Percentiles rank a stretch among this genome's conserved stretches.
Conservation (phyloP, 2,797 vertebrate species). For the Myripristis jacobus region DNA sequence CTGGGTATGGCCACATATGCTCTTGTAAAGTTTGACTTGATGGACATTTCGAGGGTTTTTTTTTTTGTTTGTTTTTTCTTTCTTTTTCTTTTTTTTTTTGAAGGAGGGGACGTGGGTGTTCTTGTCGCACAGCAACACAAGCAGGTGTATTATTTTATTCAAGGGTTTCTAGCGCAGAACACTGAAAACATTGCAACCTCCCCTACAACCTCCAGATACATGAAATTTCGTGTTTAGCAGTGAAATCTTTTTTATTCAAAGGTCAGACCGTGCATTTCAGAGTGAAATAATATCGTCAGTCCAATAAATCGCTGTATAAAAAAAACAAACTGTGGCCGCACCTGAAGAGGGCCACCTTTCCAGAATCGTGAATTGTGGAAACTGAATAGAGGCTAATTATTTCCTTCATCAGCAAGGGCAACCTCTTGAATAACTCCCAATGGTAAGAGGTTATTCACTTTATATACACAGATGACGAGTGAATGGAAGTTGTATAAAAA, state of each 20-base stretch:
- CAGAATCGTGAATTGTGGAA: neutral
- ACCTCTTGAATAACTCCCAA: constrained; percentile 36
- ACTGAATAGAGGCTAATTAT: neutral
- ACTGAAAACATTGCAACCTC: too few species aligned
- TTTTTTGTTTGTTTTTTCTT: too few species aligned
- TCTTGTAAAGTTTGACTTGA: constrained; percentile 18
- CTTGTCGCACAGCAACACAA: constrained; percentile 1
- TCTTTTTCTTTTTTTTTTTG: too few species aligned
- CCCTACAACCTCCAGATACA: neutral
- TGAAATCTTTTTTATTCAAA: neutral
- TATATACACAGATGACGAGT: constrained; percentile 63
- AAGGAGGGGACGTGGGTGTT: too few species aligned
- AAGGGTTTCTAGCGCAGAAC: too few species aligned
- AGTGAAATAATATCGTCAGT: neutral
- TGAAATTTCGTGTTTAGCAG: neutral
- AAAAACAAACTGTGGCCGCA: neutral
- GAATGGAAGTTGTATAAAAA: constrained; percentile 76
- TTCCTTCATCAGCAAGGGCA: neutral
- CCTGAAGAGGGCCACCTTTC: neutral
- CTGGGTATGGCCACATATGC: constrained; percentile 39
- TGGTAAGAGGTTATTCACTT: constrained; percentile 54
- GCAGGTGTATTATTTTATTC: neutral
- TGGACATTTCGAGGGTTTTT: neutral
- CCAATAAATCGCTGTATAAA: neutral
- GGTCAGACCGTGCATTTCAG: neutral